phyloP scores from a whole-genome alignment of 2,888 invertebrate species.

The Peribatodes rhomboidaria region DNA sequence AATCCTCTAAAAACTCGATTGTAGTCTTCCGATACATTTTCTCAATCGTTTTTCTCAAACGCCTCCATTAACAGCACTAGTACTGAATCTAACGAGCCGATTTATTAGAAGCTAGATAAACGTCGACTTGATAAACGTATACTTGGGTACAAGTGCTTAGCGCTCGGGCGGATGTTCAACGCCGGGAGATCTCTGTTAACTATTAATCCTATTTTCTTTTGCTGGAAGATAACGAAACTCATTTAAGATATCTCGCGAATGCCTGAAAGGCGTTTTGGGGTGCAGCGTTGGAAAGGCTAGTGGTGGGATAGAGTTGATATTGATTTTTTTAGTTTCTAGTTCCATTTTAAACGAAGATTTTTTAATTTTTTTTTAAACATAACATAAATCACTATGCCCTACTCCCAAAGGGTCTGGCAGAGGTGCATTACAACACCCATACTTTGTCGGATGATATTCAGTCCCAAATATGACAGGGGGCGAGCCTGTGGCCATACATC shows the following conservation, averaged over 20 bases:
- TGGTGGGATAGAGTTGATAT: conserved; percentile 40
- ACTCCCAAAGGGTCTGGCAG: no score
- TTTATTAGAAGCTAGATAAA: conserved; percentile 52
- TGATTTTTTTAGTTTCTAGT: not conserved
- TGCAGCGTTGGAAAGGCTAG: conserved; percentile 58
- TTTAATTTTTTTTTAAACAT: not conserved
- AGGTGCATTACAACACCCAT: no score
- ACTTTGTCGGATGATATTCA: no score
- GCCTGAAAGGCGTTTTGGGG: conserved; percentile 82
- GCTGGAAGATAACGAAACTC: conserved; percentile 84
- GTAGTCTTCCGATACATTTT: conserved; percentile 20
- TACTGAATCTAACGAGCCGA: conserved; percentile 44
- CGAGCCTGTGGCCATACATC: no score
- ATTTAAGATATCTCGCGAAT: conserved; percentile 84
- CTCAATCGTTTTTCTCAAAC: conserved; percentile 20
- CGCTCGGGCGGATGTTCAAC: conserved; percentile 66
- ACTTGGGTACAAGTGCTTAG: conserved; percentile 51
- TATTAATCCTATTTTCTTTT: conserved; percentile 85
- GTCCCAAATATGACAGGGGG: no score
- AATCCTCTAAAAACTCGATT: conserved; percentile 1
- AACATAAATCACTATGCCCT: no score
- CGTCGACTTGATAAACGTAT: conserved; percentile 37
- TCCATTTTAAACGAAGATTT: not conserved
- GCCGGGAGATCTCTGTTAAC: conserved; percentile 77
- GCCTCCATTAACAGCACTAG: conserved; percentile 33